Evolutionary conservation across 2,888 invertebrate genomes (phyloP).

Genomic region (Sicus ferrugineus): DNA sequence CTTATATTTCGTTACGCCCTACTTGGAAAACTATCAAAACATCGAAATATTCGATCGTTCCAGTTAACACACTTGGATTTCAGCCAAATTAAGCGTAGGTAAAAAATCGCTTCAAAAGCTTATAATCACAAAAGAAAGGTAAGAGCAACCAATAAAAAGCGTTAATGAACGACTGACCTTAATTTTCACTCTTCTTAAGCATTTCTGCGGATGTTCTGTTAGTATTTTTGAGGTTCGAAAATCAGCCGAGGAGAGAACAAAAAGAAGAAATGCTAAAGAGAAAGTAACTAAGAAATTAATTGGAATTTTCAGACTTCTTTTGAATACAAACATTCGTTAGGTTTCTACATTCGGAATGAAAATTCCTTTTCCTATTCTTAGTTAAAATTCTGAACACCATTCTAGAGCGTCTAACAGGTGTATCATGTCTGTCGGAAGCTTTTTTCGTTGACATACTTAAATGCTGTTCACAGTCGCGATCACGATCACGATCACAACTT

Average conservation of each 20-base stretch:
- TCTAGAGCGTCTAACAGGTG: not conserved
- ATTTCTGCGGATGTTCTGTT: not conserved
- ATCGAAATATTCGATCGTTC: not conserved
- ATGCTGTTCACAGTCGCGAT: constrained; percentile 9
- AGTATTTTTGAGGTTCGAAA: not conserved
- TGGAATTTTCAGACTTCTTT: not conserved
- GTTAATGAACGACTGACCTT: constrained; percentile 38
- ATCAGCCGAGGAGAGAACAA: not conserved
- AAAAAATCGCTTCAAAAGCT: not conserved
- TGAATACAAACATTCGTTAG: no score
- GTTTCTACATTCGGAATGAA: not conserved
- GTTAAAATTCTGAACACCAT: not conserved
- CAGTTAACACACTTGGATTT: not conserved
- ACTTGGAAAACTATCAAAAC: not conserved
- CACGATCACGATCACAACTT: not conserved
- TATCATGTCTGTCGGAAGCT: not conserved
- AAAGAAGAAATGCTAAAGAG: not conserved
- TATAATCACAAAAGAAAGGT: constrained; percentile 18
- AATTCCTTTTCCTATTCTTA: not conserved
- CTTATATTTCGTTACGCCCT: no score
- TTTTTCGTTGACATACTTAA: constrained; percentile 16
- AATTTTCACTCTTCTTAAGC: constrained; percentile 32
- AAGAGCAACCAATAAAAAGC: no score
- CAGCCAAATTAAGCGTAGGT: not conserved
- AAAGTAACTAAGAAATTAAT: not conserved